Base-by-base conservation (phyloP, 2,888 invertebrate genomes). In the Ecliptopera silaceata region DNA sequence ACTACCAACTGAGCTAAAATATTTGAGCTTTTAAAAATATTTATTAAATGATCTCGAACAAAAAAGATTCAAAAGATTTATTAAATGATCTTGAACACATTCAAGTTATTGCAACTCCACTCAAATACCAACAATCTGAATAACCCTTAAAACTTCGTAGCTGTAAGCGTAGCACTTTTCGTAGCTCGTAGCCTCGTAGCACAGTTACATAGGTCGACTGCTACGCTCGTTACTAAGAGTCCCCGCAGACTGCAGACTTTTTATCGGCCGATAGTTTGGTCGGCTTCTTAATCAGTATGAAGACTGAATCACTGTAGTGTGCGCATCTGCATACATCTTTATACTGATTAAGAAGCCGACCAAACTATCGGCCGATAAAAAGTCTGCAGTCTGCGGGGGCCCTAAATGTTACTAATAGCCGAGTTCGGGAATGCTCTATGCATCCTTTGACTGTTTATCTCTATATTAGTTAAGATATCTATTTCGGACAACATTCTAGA, bases 121-220 rank as follows among this genome's bases (percentile, higher is more conserved):
- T 51, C 56, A 59, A 59, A 56, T 63, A 59, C 55, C 55, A 61
- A 61, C 59, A 56, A 56, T 57, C 57, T 46, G 56, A 63, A 63
- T 59, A 59, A 61, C 59, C 52, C 59, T 62, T 57, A 55, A 56
- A 63, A 63, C 58, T 61, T 63, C 38, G 62, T 57, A 61, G 59
- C 59, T 49, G 53, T 57, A 55, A 61, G 56, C 63, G 63, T 67
- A 65, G 62, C 63, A 59, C 54, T 59, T 63, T 61, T 62, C 61
- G 57, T 62, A 65, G 61, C 59, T 59, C 38, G 38, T 31, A 31
- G 31, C 32, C 36, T 38, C 59, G 60, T 56, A 65, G 58, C 56
- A 58, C 49, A 65, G 58, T 63, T 61, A 46, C 43, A 59, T 56
- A 60, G 61, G 61, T 56, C 56, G 61, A 61, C 55, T 56, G 36